A percentile compares a stretch with the other conserved stretches of the same genome.
These are phyloP conservation scores for Drosophila parthenogenetica DNA, from an alignment of 2,888 invertebrate species.

Conservation along the genomic window DNA sequence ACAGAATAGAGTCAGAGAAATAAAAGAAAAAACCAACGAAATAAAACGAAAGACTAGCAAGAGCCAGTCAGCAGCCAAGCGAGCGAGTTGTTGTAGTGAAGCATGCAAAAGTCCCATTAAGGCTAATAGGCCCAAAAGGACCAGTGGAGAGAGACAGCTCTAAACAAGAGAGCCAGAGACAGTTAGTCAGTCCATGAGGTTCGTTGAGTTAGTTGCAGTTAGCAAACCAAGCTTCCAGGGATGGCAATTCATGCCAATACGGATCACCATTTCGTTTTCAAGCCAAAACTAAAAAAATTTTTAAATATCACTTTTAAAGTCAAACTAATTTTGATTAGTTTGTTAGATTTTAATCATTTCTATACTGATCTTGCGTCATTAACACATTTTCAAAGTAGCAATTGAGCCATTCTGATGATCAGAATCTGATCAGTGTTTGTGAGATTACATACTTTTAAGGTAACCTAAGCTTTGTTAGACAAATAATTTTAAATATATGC, in stretches of 20 bases:
- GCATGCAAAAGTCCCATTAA: constrained; percentile 78
- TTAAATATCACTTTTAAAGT: not conserved
- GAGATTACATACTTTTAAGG: too few relatives aligned
- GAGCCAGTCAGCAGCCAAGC: constrained; percentile 40
- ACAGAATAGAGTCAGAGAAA: not conserved
- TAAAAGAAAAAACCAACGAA: constrained; percentile 24
- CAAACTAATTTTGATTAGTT: too few relatives aligned
- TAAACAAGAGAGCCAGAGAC: constrained; percentile 43
- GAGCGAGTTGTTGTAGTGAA: constrained; percentile 68
- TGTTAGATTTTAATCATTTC: too few relatives aligned
- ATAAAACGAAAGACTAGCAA: constrained; percentile 41
- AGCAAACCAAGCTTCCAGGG: constrained; percentile 42
- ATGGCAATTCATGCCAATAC: constrained; percentile 9
- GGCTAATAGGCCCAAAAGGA: constrained; percentile 76
- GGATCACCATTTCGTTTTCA: not conserved
- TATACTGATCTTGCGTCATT: too few relatives aligned
- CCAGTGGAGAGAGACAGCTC: constrained; percentile 38
- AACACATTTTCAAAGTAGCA: too few relatives aligned
- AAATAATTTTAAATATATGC: not conserved
- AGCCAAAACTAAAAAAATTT: not conserved
- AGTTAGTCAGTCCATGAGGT: constrained; percentile 57
- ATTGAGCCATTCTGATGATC: too few relatives aligned
- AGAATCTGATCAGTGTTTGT: too few relatives aligned
- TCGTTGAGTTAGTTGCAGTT: constrained; percentile 57
- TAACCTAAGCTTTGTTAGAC: not conserved